Evolutionary conservation across 2,888 invertebrate species (phyloP).

Genomic region (Ophraella communa): DNA sequence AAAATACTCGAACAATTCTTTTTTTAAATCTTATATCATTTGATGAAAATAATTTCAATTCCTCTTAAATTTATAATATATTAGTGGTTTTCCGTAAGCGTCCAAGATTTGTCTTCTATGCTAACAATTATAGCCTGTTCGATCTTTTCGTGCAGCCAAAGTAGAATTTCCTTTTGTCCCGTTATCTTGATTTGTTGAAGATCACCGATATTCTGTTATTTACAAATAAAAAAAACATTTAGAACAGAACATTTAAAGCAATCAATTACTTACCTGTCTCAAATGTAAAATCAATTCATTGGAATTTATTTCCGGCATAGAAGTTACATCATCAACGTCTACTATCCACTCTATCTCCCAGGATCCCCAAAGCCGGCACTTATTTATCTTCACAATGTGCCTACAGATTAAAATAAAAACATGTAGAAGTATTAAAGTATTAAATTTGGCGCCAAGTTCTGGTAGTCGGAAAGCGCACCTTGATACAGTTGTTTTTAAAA

Average conservation of each 20-base stretch:
- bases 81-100: constrained; percentile 39
- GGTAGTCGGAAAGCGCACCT: too few species aligned
- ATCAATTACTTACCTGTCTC: constrained; percentile 68
- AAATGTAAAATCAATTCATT: constrained; percentile 73
- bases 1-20: constrained; percentile 18
- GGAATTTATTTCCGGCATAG: constrained; percentile 63
- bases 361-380: constrained; percentile 71
- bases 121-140: constrained; percentile 77
- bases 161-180: constrained; percentile 67
- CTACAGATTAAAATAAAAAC: too few species aligned
- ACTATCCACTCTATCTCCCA: constrained; percentile 82
- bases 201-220: constrained; percentile 14
- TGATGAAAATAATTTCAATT: not conserved
- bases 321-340: constrained; percentile 74
- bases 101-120: constrained; percentile 74
- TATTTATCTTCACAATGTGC: constrained; percentile 75
- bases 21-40: not conserved
- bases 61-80: not conserved
- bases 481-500: too few species aligned
- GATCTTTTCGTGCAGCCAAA: constrained; percentile 77
- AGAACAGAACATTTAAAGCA: too few species aligned
- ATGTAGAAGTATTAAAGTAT: too few species aligned
- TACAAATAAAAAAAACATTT: not conserved
- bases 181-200: constrained; percentile 60
- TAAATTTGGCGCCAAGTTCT: too few species aligned